These are phyloP conservation scores for Amblyornis subalaris DNA, from an alignment of 2,113 vertebrate genomes.

Conservation along the genomic window DNA sequence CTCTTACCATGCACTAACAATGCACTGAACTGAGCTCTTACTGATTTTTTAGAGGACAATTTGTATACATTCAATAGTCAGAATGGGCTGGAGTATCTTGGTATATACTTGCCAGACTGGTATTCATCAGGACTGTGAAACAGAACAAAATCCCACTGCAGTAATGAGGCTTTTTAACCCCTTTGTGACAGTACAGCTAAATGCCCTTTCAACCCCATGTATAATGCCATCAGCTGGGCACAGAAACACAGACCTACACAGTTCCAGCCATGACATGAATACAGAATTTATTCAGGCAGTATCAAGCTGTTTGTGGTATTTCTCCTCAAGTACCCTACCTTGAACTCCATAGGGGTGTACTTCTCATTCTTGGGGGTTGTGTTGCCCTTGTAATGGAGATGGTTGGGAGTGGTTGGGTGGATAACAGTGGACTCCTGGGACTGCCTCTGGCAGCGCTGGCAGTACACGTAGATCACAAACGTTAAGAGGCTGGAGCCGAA, in stretches of 20 bases:
- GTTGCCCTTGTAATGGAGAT: slow-evolving; percentile 96
- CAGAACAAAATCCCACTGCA: slow-evolving; percentile 25
- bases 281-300: background rate
- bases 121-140: slow-evolving; percentile 21
- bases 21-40: slow-evolving; percentile 9
- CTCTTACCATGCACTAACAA: slow-evolving; percentile 14
- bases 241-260: background rate
- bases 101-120: slow-evolving; percentile 6
- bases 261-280: background rate
- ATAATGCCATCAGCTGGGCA: background rate
- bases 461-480: slow-evolving; percentile 91
- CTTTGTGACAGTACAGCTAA: background rate
- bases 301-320: background rate
- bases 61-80: background rate
- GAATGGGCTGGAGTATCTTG: slow-evolving; percentile 18
- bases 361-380: slow-evolving; percentile 98
- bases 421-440: slow-evolving; percentile 95
- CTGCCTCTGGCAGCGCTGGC: slow-evolving; percentile 90
- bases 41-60: background rate
- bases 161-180: slow-evolving; percentile 18
- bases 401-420: slow-evolving; percentile 96
- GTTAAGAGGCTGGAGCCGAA: slow-evolving; percentile 93
- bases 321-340: slow-evolving; percentile 74
- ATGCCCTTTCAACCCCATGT: background rate
- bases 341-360: slow-evolving; percentile 99